Evolutionary conservation across 1,140 invertebrate species (phyloP).

Genomic region (Nasonia longicornis): DNA sequence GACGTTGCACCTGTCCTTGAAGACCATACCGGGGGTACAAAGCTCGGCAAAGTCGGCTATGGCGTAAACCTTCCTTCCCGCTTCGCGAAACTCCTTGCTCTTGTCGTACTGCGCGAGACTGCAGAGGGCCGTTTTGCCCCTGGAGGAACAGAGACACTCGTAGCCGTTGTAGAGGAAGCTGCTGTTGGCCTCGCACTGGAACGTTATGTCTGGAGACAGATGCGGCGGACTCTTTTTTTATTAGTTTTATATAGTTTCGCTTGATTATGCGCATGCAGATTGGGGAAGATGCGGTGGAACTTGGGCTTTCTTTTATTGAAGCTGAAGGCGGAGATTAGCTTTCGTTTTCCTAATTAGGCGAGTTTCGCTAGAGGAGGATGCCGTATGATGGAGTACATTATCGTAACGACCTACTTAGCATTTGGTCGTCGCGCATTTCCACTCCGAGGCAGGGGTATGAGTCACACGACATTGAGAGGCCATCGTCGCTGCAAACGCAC

Average conservation of each 20-base stretch:
- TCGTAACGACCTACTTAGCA: constrained; percentile 20
- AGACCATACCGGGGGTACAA: constrained; percentile 5
- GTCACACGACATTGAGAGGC: constrained; percentile 5
- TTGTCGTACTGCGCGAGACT: background rate
- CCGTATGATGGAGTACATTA: too few relatives aligned
- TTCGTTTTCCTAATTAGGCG: too few relatives aligned
- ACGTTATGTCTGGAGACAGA: constrained; percentile 26
- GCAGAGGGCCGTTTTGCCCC: constrained; percentile 1
- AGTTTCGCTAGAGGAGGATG: too few relatives aligned
- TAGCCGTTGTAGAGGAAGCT: constrained; percentile 2
- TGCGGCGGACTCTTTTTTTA: background rate
- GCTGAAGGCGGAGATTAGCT: too few relatives aligned
- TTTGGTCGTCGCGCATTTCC: constrained; percentile 31
- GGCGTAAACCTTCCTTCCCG: background rate
- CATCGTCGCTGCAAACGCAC: constrained; percentile 19
- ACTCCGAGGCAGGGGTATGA: constrained; percentile 19
- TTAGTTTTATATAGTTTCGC: background rate
- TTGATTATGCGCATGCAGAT: too few relatives aligned
- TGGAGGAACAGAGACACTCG: constrained; percentile 23
- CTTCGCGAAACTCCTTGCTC: background rate
- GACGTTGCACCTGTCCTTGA: constrained; percentile 23
- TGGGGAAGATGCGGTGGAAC: too few relatives aligned
- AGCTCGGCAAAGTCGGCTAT: background rate
- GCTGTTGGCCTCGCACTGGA: background rate
- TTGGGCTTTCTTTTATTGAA: too few relatives aligned